Conservation (phyloP, 2,113 vertebrate genomes). For the Nipponia nippon region DNA sequence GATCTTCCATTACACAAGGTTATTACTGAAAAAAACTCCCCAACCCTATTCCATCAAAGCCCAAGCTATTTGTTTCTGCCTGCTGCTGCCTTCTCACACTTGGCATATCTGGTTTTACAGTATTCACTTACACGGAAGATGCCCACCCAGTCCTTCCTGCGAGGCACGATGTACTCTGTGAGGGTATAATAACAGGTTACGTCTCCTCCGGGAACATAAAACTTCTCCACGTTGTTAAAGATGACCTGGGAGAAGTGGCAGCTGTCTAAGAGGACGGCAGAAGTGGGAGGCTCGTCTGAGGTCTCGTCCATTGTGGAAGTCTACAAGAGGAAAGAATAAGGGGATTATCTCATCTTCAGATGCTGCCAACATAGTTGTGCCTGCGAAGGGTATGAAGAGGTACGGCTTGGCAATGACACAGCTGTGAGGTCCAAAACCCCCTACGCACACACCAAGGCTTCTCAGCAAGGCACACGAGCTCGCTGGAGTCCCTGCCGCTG, state of each 20-base stretch:
- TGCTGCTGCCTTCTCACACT: background rate
- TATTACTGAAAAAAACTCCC: background rate
- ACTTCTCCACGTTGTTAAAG: constrained; percentile 66
- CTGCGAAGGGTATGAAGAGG: background rate
- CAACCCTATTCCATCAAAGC: background rate
- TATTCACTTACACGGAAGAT: constrained; percentile 69
- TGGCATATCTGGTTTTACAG: background rate
- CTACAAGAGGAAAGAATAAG: background rate
- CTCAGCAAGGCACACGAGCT: background rate
- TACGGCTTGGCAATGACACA: background rate
- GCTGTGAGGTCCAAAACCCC: background rate
- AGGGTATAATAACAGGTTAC: constrained; percentile 61
- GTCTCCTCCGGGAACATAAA: constrained; percentile 61
- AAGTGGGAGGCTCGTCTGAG: constrained; percentile 41
- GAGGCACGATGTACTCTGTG: constrained; percentile 37
- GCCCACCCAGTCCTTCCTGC: constrained; percentile 74
- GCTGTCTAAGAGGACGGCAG: constrained; percentile 30
- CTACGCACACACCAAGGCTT: rapidly evolving
- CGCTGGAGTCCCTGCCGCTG: background rate
- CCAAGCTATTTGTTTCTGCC: background rate
- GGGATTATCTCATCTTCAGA: background rate
- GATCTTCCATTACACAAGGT: background rate
- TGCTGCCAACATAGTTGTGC: background rate
- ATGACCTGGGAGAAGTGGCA: constrained; percentile 68
- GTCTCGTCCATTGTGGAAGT: constrained; percentile 44